These are phyloP conservation scores for Temnothorax unifasciatus DNA, from an alignment of 2,888 invertebrate genomes.

Conservation along the genomic window DNA sequence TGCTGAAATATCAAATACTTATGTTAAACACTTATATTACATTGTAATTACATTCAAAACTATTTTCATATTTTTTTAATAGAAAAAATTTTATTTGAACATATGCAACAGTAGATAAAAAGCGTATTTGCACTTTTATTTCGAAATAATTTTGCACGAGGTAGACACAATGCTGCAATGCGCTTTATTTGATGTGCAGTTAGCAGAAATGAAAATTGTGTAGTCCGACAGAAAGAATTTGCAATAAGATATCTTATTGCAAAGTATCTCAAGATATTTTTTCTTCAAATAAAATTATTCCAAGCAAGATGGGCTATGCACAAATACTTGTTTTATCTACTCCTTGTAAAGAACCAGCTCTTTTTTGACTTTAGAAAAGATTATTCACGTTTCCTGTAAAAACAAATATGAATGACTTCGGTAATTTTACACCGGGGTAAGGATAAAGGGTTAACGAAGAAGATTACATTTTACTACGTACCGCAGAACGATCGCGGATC, in stretches of 20 bases:
- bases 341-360: background rate
- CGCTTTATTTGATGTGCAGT: background rate
- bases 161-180: background rate
- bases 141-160: background rate
- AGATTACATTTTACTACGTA: constrained; percentile 14
- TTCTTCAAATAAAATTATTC: background rate
- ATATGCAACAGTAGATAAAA: background rate
- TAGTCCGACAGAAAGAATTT: background rate
- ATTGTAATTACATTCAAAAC: background rate
- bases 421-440: background rate
- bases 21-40: background rate
- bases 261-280: background rate
- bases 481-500: background rate
- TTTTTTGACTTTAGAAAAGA: background rate
- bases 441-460: background rate
- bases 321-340: background rate
- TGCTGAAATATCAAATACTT: background rate
- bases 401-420: constrained; percentile 1
- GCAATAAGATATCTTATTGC: background rate
- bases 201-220: background rate
- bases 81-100: background rate
- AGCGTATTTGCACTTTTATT: background rate
- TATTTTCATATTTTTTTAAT: background rate
- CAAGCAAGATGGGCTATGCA: background rate
- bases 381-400: background rate